Conservation (phyloP, 2,888 invertebrate species). For the Drosophila rellima region DNA sequence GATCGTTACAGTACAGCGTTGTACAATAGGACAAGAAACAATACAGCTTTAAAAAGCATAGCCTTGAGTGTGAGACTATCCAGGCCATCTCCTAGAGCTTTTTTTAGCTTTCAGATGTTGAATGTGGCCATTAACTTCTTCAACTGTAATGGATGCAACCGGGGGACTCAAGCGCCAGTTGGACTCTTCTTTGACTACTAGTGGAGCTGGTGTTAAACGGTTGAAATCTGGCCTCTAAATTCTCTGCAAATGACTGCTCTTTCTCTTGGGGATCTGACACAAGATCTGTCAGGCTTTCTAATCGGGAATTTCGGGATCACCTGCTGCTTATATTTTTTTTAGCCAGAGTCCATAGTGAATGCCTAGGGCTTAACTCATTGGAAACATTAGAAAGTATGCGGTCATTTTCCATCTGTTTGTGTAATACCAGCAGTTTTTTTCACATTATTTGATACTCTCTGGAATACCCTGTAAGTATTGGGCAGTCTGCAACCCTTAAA, state of each 20-base stretch:
- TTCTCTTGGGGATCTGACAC: slow-evolving; percentile 1
- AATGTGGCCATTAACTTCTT: not conserved
- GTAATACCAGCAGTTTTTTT: not conserved
- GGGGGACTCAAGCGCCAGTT: not conserved
- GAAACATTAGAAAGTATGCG: not conserved
- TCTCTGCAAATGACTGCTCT: not conserved
- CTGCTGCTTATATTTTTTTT: slow-evolving; percentile 1
- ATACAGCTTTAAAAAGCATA: not conserved
- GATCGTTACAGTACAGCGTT: not conserved
- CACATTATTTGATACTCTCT: too few relatives aligned
- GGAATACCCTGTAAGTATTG: too few relatives aligned
- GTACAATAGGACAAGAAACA: not conserved
- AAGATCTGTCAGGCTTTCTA: not conserved
- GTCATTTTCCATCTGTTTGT: not conserved
- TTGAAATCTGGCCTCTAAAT: not conserved
- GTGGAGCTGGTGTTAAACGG: not conserved
- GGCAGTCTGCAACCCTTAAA: too few relatives aligned
- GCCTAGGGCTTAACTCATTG: not conserved
- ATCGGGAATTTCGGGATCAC: not conserved
- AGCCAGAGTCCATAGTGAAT: not conserved
- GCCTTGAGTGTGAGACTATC: not conserved
- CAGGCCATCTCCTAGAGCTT: not conserved
- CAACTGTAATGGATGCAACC: not conserved
- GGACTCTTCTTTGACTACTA: not conserved
- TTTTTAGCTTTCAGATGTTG: not conserved